These are phyloP conservation scores for Castor canadensis DNA, from an alignment of 2,113 vertebrate genomes.

Conservation along the genomic window DNA sequence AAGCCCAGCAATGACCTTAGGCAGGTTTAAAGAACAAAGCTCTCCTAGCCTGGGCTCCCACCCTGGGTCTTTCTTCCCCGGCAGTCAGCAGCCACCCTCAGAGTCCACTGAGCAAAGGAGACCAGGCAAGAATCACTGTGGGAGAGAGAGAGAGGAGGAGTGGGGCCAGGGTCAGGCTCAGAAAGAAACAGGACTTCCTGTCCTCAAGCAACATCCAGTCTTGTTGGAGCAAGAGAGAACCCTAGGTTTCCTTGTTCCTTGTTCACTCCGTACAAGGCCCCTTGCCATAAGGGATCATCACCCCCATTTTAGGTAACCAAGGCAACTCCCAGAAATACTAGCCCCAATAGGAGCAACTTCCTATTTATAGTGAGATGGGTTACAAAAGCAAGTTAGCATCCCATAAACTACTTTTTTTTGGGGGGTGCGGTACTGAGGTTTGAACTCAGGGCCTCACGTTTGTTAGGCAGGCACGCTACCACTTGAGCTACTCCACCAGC, in stretches of 20 bases:
- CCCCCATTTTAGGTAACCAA: not conserved
- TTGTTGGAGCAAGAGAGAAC: not conserved
- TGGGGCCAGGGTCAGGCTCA: not conserved
- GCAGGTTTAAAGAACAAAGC: not conserved
- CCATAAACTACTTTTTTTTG: not conserved
- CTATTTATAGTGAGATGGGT: not conserved
- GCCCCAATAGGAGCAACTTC: not conserved
- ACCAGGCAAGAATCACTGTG: not conserved
- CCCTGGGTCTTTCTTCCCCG: not conserved
- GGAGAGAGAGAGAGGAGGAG: fast-evolving
- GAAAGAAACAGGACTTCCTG: not conserved
- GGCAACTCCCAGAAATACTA: not conserved
- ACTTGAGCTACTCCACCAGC: too few relatives aligned
- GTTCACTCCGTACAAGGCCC: not conserved
- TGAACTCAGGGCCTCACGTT: too few relatives aligned
- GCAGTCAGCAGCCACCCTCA: not conserved
- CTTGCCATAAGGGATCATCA: not conserved
- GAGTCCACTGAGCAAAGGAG: not conserved
- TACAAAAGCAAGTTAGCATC: not conserved
- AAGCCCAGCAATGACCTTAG: constrained; percentile 37
- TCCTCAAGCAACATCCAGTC: not conserved
- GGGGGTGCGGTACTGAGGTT: too few relatives aligned
- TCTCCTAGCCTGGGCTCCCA: not conserved
- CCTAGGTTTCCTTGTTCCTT: not conserved
- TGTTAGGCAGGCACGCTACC: too few relatives aligned